Evolutionary conservation across 2,113 vertebrate species (phyloP), one percentile per base, ranked within the genome.

Genomic region (Callospermophilus lateralis): DNA sequence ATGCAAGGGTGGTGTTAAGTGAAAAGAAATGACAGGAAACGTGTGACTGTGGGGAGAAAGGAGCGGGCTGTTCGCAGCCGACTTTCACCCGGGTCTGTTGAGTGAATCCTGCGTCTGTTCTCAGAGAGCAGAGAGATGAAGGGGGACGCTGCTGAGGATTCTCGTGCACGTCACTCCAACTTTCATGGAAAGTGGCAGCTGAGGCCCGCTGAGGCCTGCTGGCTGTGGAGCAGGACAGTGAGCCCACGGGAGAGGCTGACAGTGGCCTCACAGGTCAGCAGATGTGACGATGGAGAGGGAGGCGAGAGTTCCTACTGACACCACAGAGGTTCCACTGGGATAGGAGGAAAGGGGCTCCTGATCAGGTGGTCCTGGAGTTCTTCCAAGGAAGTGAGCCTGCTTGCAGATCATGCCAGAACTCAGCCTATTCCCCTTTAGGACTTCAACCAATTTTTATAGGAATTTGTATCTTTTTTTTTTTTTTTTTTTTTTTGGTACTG

Each of bases 221-320:
- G 17, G 8, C 34, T 34, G n/a, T 30, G 17, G n/a, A 81, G 34
- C 37, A 22, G 24, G 12, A 6, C 1, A n/a, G 53, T 24, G 53
- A 4, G 51, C 24, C 55, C 67, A 30, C 4, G 0, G 37, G 45
- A 39, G 53, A 42, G 9, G 34, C 78, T 58, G 55, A 58, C 34
- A 32, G 12, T 2, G 17, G 42, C 20, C 16, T 12, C 55, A 11
- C 3, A 37, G 67, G 37, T 26, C 24, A 78, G 13, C 32, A 22
- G 0, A 2, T 30, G 65, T 26, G 68, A 4, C 1, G 4, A 45
- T 20, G 30, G 53, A 2, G 45, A 30, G 42, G 42, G 24, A 34
- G 55, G 55, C 28, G 37, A 48, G 74, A 0, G 32, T 15, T 76
- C 63, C 70, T 15, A 20, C 34, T 8, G 37, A 30, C 15, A 39